phyloP scores from a whole-genome alignment of 2,113 vertebrate genomes.

The Laticauda laticaudata region DNA sequence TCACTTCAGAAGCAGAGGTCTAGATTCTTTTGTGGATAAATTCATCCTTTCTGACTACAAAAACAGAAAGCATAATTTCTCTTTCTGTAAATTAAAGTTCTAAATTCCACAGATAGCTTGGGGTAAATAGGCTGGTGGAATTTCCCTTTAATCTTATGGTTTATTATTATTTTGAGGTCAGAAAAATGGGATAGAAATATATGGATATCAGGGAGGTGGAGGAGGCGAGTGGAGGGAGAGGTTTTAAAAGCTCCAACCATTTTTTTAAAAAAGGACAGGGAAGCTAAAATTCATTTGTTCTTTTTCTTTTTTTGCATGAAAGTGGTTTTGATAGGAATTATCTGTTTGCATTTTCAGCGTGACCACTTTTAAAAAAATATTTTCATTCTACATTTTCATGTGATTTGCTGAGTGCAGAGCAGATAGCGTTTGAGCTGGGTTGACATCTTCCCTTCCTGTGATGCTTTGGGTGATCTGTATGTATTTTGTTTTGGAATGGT shows the following conservation, averaged over 20 bases:
- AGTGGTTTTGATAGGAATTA: constrained; percentile 51
- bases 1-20: constrained; percentile 31
- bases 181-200: constrained; percentile 25
- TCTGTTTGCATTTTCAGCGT: constrained; percentile 54
- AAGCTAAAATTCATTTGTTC: constrained; percentile 40
- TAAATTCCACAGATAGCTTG: constrained; percentile 61
- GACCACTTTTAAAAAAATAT: constrained; percentile 26
- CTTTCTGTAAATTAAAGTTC: constrained; percentile 58
- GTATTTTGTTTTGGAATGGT: neutral
- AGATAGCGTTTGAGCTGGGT: neutral
- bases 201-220: constrained; percentile 27
- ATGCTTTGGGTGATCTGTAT: neutral
- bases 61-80: constrained; percentile 57
- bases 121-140: constrained; percentile 47
- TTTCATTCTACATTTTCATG: constrained; percentile 47
- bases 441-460: neutral
- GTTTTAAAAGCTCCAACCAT: constrained; percentile 26
- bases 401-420: neutral
- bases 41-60: constrained; percentile 61
- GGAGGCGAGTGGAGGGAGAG: neutral
- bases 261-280: constrained; percentile 44
- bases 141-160: constrained; percentile 57
- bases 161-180: constrained; percentile 60
- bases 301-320: constrained; percentile 37
- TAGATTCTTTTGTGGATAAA: constrained; percentile 44